Evolutionary conservation across 2,888 invertebrate species (phyloP).

Genomic region (Malthinus seriepunctatus): DNA sequence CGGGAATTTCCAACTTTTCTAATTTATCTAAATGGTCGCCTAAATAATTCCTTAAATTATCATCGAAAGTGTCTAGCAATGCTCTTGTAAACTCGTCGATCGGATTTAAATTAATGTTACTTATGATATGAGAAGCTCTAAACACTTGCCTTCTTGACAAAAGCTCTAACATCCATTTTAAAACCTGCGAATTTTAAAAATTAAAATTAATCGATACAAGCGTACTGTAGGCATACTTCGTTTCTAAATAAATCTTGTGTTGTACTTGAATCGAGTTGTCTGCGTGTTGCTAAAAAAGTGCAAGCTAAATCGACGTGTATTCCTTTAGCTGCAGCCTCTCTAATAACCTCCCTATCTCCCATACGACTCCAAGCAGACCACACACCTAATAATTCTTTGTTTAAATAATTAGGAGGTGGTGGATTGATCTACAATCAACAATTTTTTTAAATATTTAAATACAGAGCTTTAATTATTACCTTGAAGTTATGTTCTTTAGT

Average conservation of each 20-base stretch:
- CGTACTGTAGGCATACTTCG: conserved; percentile 54
- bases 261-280: conserved; percentile 58
- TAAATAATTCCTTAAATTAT: conserved; percentile 66
- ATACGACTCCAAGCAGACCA: conserved; percentile 70
- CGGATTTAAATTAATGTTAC: conserved; percentile 65
- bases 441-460: neutral
- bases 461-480: neutral
- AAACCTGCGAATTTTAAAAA: conserved; percentile 57
- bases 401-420: conserved; percentile 43
- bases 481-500: neutral
- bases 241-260: conserved; percentile 61
- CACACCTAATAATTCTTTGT: conserved; percentile 51
- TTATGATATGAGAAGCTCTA: conserved; percentile 66
- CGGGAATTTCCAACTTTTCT: conserved; percentile 46
- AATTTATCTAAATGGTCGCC: conserved; percentile 65
- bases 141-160: conserved; percentile 66
- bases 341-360: conserved; percentile 65
- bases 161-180: conserved; percentile 66
- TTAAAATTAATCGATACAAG: neutral
- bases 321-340: conserved; percentile 71
- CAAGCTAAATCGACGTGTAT: conserved; percentile 63
- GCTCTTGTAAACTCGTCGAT: conserved; percentile 60
- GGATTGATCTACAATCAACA: conserved; percentile 32
- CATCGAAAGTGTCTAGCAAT: conserved; percentile 63
- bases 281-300: conserved; percentile 61